Evolutionary conservation across 1,140 invertebrate genomes (phyloP).

Genomic region (Drosophila insularis): DNA sequence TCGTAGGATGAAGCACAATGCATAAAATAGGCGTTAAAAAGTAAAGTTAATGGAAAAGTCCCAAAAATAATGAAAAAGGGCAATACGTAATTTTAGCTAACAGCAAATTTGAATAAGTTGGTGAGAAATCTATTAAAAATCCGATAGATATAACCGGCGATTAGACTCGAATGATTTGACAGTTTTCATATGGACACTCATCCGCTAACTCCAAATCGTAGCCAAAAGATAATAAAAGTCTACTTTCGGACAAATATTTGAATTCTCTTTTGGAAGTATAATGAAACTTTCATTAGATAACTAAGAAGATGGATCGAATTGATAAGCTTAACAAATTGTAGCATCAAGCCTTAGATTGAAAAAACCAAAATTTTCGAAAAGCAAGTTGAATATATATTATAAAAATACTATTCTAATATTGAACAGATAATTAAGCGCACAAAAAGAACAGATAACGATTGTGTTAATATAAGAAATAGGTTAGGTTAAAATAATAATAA

Average conservation of each 20-base stretch:
- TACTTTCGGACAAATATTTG: not conserved
- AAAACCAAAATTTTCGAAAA: conserved; percentile 22
- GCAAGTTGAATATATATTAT: conserved; percentile 26
- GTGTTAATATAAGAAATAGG: conserved; percentile 54
- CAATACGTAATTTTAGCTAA: conserved; percentile 36
- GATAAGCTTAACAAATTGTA: conserved; percentile 19
- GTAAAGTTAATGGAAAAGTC: conserved; percentile 53
- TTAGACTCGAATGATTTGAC: not conserved
- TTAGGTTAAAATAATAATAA: not conserved
- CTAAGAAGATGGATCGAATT: not conserved
- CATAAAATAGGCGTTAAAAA: conserved; percentile 27
- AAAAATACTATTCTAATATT: conserved; percentile 7
- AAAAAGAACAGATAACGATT: conserved; percentile 56
- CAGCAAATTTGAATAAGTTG: conserved; percentile 19
- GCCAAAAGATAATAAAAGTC: not conserved
- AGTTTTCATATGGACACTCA: not conserved
- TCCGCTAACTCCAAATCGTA: not conserved
- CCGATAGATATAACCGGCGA: not conserved
- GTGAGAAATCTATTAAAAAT: conserved; percentile 22
- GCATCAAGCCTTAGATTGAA: conserved; percentile 53
- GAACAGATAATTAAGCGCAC: conserved; percentile 48
- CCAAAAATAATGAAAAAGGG: conserved; percentile 32
- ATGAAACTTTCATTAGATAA: too few relatives aligned
- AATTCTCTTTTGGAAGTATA: too few relatives aligned
- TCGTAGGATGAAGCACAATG: conserved; percentile 46